Evolutionary conservation across 1,140 invertebrate species (phyloP), one percentile per base, ranked within the genome.

Genomic region (Physella acuta): DNA sequence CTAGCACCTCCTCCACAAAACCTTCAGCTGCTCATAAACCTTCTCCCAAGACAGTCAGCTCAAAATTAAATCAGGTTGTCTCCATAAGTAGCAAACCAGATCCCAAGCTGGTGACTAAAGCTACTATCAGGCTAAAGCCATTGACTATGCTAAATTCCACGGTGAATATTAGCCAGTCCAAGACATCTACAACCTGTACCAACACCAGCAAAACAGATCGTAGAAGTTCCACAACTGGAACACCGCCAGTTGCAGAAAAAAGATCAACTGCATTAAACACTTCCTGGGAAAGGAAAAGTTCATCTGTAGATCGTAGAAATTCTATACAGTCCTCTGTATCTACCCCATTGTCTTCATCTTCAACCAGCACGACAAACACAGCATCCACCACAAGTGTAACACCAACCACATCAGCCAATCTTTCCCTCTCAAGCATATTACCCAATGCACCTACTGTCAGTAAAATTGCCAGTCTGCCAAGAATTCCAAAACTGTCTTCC

Each of bases 121-220:
- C 80, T 28, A 83, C 82, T 24, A 81, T 84, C n/a, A 79, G 82
- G 66, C 68, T 84, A 37, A 84, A 84, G 71, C 82, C 81, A n/a
- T 71, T 83, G 33, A 76, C 73, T 20, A 76, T 84, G 58, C 76
- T 79, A 34, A 68, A 70, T 11, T 68, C 77, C 11, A 61, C 36
- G 24, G 39, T 44, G 20, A 44, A 44, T 44, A 62, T 79, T 44
- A 67, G 71, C 63, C 66, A 68, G 60, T 28, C 60, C 37, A 68
- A 72, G 61, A 37, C 58, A 4, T 55, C 67, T 30, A 59, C 65
- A 30, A 56, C 49, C 2, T 39, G 24, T 44, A 24, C 62, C 26
- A 24, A 28, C 1, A 44, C 55, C 24, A 55, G 62, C 20, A 61
- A 70, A 60, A 52, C 49, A 26, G 61, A 55, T 36, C 60, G 39